Evolutionary conservation across 2,113 vertebrate species (phyloP).

Genomic region (Peromyscus maniculatus): DNA sequence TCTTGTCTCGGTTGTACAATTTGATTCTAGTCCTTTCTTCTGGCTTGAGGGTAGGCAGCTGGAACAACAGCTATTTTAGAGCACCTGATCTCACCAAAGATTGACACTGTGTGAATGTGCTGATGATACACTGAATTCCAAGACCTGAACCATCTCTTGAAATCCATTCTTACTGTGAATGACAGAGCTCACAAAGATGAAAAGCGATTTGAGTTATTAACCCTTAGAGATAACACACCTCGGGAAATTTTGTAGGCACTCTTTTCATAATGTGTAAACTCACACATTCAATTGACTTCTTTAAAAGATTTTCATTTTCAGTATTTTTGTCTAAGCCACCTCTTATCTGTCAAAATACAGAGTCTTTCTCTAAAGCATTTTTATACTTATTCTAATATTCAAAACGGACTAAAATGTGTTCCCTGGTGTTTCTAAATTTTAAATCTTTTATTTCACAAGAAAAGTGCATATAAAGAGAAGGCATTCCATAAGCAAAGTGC

Average conservation of each 20-base stretch:
- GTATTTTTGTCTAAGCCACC: conserved; percentile 18
- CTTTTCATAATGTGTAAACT: not conserved
- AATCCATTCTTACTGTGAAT: not conserved
- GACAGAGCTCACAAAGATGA: conserved; percentile 20
- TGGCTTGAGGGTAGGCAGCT: not conserved
- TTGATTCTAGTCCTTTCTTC: conserved; percentile 35
- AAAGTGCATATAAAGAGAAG: not conserved
- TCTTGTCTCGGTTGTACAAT: not conserved
- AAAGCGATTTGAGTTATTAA: conserved; percentile 11
- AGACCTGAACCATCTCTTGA: not conserved
- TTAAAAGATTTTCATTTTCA: conserved; percentile 46
- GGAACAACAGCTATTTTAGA: not conserved
- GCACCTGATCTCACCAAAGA: not conserved
- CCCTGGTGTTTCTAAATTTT: conserved; percentile 29
- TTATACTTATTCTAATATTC: conserved; percentile 25
- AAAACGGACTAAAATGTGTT: not conserved
- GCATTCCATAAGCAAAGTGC: not conserved
- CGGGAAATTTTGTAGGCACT: not conserved
- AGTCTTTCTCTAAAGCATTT: conserved; percentile 53
- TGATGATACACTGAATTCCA: conserved; percentile 1
- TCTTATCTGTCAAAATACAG: conserved; percentile 39
- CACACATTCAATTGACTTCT: conserved; percentile 23
- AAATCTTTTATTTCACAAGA: not conserved
- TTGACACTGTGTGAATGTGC: not conserved
- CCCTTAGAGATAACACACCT: not conserved